A percentile compares a stretch with the other conserved stretches of the same genome.
Conservation (phyloP, 30 jellyfish, hydroid and myxozoan species). For the Hydractinia symbiolongicarpus region DNA sequence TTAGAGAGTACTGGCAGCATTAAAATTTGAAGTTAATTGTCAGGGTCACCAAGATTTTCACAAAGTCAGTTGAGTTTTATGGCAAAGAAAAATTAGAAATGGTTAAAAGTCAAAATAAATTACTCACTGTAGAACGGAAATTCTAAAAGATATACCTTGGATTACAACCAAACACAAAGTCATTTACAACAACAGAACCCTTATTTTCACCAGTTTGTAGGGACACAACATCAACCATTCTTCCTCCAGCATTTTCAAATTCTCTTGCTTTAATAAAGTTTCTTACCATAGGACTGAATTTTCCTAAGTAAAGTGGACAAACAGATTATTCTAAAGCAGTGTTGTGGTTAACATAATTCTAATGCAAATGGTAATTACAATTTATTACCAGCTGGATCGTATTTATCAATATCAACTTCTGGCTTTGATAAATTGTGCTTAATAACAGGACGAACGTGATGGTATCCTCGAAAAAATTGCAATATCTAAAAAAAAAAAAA, state of each 20-base stretch:
- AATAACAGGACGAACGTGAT: constrained; percentile 50
- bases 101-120: background rate
- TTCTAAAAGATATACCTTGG: constrained; percentile 58
- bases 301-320: constrained; percentile 35
- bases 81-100: background rate
- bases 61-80: background rate
- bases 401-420: constrained; percentile 37
- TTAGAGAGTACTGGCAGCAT: too few species aligned
- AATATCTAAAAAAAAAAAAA: background rate
- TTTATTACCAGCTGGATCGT: constrained; percentile 65
- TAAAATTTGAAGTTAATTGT: too few species aligned
- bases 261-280: constrained; percentile 69
- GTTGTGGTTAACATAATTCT: background rate
- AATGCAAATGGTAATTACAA: background rate
- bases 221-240: constrained; percentile 59
- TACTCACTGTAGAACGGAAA: background rate
- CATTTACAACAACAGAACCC: constrained; percentile 69
- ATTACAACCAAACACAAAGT: constrained; percentile 83
- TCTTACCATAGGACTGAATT: constrained; percentile 63
- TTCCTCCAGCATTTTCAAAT: constrained; percentile 74
- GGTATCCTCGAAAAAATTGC: constrained; percentile 5
- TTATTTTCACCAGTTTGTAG: constrained; percentile 58
- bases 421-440: constrained; percentile 55
- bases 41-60: too few species aligned
- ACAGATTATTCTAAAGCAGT: background rate